These are phyloP conservation scores for Natator depressus DNA, from an alignment of 2,113 vertebrate species.

Conservation along the genomic window DNA sequence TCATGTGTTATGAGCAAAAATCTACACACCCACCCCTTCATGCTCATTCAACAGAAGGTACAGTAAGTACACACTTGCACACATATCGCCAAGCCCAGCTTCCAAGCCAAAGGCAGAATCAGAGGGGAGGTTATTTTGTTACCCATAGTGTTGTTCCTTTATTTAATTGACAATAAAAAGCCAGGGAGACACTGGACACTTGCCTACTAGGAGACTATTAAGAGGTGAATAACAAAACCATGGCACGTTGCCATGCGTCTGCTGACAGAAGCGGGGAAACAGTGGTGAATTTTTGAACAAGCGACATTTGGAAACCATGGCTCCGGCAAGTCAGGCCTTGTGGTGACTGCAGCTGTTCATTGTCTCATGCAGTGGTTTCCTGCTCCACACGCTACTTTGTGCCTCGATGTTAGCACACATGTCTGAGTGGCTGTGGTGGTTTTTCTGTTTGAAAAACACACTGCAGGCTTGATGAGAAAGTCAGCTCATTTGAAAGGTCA, in stretches of 20 bases:
- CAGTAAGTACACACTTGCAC: not conserved
- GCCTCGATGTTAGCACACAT: not conserved
- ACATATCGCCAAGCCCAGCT: not conserved
- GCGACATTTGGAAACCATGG: not conserved
- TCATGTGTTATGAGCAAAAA: not conserved
- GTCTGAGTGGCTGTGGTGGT: accelerated
- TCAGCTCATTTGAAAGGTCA: not conserved
- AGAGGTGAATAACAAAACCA: not conserved
- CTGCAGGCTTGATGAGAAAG: accelerated
- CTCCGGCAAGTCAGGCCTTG: accelerated
- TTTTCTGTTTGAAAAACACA: accelerated
- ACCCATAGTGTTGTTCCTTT: not conserved
- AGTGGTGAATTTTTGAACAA: not conserved
- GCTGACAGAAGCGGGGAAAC: accelerated
- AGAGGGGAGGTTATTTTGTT: not conserved
- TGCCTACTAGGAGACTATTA: not conserved
- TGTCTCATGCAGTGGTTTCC: accelerated
- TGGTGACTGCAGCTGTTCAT: accelerated
- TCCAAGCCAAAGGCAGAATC: not conserved
- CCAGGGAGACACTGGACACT: not conserved
- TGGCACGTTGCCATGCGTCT: accelerated
- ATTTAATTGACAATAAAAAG: not conserved
- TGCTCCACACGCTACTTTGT: not conserved
- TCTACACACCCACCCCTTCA: too few species aligned
- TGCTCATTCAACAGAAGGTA: not conserved